Conservation (phyloP, 2,797 vertebrate species). For the Sebastes miniatus region DNA sequence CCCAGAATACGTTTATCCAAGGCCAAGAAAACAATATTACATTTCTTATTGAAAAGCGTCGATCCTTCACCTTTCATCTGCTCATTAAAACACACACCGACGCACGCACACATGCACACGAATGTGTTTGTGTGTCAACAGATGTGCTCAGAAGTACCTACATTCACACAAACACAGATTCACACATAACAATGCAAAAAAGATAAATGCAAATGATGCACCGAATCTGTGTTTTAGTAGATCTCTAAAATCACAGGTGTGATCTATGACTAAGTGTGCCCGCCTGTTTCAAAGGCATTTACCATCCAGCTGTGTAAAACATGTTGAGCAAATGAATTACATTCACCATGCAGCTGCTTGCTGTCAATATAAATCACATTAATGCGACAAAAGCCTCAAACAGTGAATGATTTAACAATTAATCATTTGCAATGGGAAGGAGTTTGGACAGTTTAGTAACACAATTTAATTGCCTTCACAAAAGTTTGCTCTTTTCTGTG, state of each 20-base stretch:
- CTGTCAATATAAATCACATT: conserved; percentile 58
- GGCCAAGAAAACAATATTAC: conserved; percentile 62
- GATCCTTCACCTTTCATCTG: conserved; percentile 59
- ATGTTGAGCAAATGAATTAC: conserved; percentile 45
- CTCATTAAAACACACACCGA: conserved; percentile 33
- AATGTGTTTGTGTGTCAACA: neutral
- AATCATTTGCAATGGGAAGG: conserved; percentile 47
- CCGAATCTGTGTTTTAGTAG: conserved; percentile 17
- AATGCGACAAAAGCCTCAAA: conserved; percentile 40
- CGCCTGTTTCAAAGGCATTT: conserved; percentile 47
- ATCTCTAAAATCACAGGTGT: conserved; percentile 46
- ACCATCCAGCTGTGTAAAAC: conserved; percentile 49
- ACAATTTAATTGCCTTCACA: conserved; percentile 12
- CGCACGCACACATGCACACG: neutral
- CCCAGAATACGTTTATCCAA: conserved; percentile 50
- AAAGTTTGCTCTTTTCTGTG: conserved; percentile 30
- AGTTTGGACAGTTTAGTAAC: conserved; percentile 31
- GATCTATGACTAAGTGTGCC: conserved; percentile 48
- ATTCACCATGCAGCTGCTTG: conserved; percentile 46
- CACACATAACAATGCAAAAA: neutral
- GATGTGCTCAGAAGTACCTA: neutral
- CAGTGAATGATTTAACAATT: conserved; percentile 48
- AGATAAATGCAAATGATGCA: conserved; percentile 5
- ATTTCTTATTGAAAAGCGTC: conserved; percentile 65
- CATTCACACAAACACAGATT: neutral